Conservation (phyloP, 2,888 invertebrate genomes). For the Polydrusus cervinus region DNA sequence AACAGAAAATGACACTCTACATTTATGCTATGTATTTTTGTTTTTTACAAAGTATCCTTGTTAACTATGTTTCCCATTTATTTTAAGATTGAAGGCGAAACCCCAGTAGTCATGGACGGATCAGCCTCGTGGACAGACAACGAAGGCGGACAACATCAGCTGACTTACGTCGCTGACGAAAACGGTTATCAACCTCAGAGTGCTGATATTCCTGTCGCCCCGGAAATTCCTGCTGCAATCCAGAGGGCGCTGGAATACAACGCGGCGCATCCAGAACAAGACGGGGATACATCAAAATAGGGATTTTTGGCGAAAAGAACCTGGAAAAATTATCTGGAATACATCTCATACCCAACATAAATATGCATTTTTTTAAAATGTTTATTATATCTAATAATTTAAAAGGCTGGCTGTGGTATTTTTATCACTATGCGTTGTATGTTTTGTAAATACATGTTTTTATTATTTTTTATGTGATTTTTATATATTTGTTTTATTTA, state of each 20-base stretch:
- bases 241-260: conserved; percentile 73
- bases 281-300: conserved; percentile 47
- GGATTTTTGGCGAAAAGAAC: neutral
- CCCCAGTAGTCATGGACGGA: conserved; percentile 62
- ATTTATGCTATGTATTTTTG: no score
- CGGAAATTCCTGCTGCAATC: conserved; percentile 74
- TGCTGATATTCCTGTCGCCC: conserved; percentile 68
- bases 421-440: conserved; percentile 23
- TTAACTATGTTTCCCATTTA: neutral
- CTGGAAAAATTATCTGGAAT: neutral
- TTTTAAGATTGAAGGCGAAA: conserved; percentile 62
- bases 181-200: conserved; percentile 74
- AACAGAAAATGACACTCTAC: no score
- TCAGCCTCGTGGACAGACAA: conserved; percentile 72
- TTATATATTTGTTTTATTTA: neutral
- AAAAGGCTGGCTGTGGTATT: conserved; percentile 36
- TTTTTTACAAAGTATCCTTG: no score
- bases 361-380: neutral
- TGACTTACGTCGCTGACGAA: conserved; percentile 74
- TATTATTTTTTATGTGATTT: conserved; percentile 10
- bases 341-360: conserved; percentile 21
- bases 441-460: conserved; percentile 30
- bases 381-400: neutral
- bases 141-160: conserved; percentile 72
- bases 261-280: conserved; percentile 69